A percentile compares a stretch with the other conserved stretches of the same genome.
phyloP scores from a whole-genome alignment of 2,888 invertebrate genomes.

The Yponomeuta malinellus region DNA sequence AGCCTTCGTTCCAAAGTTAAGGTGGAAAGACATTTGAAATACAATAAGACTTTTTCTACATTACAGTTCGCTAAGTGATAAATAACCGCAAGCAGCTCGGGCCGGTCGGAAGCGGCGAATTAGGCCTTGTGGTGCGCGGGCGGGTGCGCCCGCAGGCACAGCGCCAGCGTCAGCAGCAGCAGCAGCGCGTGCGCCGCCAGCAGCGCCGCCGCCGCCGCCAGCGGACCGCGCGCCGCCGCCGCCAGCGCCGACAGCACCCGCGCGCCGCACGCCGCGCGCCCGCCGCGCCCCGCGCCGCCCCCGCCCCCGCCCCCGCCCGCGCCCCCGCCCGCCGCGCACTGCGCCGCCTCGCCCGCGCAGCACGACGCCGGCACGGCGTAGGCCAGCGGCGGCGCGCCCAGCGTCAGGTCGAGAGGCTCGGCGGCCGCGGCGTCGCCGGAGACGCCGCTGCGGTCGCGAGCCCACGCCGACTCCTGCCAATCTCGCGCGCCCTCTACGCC shows the following conservation, averaged over 20 bases:
- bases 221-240: conserved; percentile 43
- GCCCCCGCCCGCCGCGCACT: conserved; percentile 33
- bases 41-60: too few species aligned
- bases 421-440: conserved; percentile 18
- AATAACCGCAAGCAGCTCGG: too few species aligned
- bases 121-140: conserved; percentile 41
- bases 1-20: too few species aligned
- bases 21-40: too few species aligned
- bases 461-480: conserved; percentile 78
- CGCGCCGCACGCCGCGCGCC: conserved; percentile 41
- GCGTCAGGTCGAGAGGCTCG: conserved; percentile 47
- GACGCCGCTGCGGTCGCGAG: conserved; percentile 16
- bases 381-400: conserved; percentile 44
- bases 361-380: conserved; percentile 59
- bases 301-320: conserved; percentile 19
- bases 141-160: conserved; percentile 51
- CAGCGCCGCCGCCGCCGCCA: conserved; percentile 33
- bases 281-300: conserved; percentile 28
- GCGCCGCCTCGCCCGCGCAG: conserved; percentile 33
- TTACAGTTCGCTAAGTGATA: too few species aligned
- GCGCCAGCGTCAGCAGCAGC: conserved; percentile 48
- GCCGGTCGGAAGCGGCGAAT: conserved; percentile 9
- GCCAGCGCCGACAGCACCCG: conserved; percentile 25
- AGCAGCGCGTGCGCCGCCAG: conserved; percentile 41
- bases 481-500: conserved; percentile 96